Conservation (phyloP, 2,113 vertebrate genomes). For the Plectropomus leopardus region DNA sequence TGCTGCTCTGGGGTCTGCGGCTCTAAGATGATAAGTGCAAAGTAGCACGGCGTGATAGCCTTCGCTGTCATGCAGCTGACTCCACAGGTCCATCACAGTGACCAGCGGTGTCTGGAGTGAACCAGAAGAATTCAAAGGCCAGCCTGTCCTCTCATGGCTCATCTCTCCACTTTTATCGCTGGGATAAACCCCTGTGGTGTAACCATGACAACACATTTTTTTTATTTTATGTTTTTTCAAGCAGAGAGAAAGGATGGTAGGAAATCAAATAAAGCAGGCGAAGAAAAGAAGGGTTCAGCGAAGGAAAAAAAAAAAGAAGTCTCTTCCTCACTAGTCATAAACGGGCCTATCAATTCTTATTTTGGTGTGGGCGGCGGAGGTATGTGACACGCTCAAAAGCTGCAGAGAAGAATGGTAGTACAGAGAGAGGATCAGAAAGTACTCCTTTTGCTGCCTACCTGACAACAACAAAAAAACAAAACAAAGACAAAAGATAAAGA, state of each 20-base stretch:
- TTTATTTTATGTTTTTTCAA: constrained; percentile 21
- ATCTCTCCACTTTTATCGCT: constrained; percentile 54
- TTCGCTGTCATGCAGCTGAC: constrained; percentile 4
- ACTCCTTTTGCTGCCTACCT: neutral
- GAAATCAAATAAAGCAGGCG: constrained; percentile 43
- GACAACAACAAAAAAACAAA: neutral
- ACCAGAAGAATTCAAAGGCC: constrained; percentile 28
- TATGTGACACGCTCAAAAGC: constrained; percentile 2
- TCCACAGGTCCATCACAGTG: constrained; percentile 13
- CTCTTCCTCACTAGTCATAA: constrained; percentile 1
- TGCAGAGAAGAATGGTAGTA: neutral
- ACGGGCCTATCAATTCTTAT: constrained; percentile 26
- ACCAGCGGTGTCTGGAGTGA: constrained; percentile 14
- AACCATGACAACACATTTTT: constrained; percentile 63
- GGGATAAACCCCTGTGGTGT: constrained; percentile 51
- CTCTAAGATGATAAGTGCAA: neutral
- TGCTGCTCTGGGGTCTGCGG: neutral
- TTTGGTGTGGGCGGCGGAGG: neutral
- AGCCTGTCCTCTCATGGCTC: constrained; percentile 33
- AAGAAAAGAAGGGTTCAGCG: neutral
- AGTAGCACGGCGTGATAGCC: neutral
- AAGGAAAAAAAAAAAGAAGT: neutral
- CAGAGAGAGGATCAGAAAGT: neutral
- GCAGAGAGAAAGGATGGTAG: neutral
- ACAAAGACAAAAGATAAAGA: neutral